Conservation (phyloP, 2,888 invertebrate genomes). For the Iphiclides podalirius region DNA sequence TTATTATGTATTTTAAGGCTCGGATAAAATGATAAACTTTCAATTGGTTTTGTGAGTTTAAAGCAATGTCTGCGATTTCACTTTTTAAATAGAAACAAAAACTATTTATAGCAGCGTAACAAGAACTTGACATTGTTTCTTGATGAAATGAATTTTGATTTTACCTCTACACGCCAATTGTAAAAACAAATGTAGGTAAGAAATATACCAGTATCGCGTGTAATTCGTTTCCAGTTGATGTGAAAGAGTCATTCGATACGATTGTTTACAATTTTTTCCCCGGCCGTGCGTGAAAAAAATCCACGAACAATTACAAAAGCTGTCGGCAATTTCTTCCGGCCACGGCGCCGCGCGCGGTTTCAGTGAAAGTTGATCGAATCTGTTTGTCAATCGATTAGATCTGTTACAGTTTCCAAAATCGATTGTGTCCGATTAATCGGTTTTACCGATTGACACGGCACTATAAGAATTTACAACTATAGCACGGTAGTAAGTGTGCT, state of each 20-base stretch:
- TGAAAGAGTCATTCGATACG: slow-evolving; percentile 6
- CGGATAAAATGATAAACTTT: too few species aligned
- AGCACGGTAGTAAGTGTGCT: too few species aligned
- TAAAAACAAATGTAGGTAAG: slow-evolving; percentile 2
- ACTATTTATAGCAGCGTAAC: too few species aligned
- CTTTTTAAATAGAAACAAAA: slow-evolving; percentile 2
- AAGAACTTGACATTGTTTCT: slow-evolving; percentile 3
- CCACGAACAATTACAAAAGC: slow-evolving; percentile 1
- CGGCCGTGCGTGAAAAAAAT: slow-evolving; percentile 3
- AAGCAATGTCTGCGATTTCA: not conserved
- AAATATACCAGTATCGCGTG: slow-evolving; percentile 9
- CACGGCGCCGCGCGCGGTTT: slow-evolving; percentile 8
- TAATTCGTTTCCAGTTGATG: slow-evolving; percentile 5
- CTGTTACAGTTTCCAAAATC: slow-evolving; percentile 8
- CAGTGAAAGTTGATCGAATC: slow-evolving; percentile 17
- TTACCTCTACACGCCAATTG: not conserved
- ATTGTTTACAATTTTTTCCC: slow-evolving; percentile 13
- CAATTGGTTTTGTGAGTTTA: too few species aligned
- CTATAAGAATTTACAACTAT: too few species aligned
- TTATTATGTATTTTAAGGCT: too few species aligned
- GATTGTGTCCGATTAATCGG: not conserved
- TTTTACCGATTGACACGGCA: not conserved
- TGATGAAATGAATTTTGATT: slow-evolving; percentile 1
- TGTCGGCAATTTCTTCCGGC: slow-evolving; percentile 18
- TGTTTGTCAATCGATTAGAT: slow-evolving; percentile 10